A percentile compares a stretch with the other conserved stretches of the same genome.
These are phyloP conservation scores for Phalangium opilio DNA, from an alignment of 2,888 invertebrate genomes.

Conservation along the genomic window DNA sequence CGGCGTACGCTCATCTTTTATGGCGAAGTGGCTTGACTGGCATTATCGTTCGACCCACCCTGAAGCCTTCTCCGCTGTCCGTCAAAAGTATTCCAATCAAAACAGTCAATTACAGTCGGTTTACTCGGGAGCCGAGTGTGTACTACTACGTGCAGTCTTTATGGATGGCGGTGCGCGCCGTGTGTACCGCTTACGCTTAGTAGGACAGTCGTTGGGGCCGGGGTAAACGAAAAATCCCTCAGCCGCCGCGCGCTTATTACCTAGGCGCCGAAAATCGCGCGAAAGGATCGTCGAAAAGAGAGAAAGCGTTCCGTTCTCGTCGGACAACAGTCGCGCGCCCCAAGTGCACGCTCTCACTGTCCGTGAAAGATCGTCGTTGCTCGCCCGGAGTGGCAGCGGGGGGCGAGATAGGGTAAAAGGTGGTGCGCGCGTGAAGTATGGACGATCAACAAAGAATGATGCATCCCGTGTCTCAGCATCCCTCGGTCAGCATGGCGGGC, in stretches of 20 bases:
- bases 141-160: constrained; percentile 15
- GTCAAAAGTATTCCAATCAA: constrained; percentile 23
- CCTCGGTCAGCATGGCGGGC: constrained; percentile 30
- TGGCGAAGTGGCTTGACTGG: constrained; percentile 23
- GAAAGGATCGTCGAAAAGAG: no score
- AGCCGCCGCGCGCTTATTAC: no score
- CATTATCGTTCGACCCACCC: constrained; percentile 23
- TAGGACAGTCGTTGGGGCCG: constrained; percentile 10
- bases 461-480: constrained; percentile 38
- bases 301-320: background rate
- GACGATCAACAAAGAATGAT: constrained; percentile 70
- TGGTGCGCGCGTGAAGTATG: constrained; percentile 35
- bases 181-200: constrained; percentile 1
- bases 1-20: constrained; percentile 22
- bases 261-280: no score
- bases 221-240: constrained; percentile 2
- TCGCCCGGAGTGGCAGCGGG: constrained; percentile 6
- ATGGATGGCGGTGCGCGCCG: constrained; percentile 18
- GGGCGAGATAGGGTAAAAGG: background rate
- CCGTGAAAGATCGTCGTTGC: no score
- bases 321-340: background rate
- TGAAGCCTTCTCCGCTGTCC: constrained; percentile 21
- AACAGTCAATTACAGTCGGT: constrained; percentile 21
- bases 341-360: no score
- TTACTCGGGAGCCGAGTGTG: constrained; percentile 11